phyloP scores from a whole-genome alignment of 2,113 vertebrate genomes.

The Merops nubicus region DNA sequence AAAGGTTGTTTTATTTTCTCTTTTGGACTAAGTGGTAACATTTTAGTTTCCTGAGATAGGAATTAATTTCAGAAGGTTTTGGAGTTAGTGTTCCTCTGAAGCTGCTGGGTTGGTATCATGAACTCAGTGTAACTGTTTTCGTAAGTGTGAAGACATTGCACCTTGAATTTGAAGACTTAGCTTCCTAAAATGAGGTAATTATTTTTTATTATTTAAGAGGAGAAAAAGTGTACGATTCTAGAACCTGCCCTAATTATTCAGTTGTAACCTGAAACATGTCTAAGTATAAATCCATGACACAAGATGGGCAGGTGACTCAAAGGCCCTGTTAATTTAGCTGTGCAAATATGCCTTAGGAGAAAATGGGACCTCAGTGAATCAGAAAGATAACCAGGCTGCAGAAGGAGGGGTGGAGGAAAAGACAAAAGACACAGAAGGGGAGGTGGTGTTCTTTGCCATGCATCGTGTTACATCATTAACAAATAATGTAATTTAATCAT shows the following conservation, averaged over 20 bases:
- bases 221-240: background rate
- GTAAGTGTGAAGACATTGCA: background rate
- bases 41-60: background rate
- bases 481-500: constrained; percentile 54
- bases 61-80: background rate
- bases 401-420: constrained; percentile 50
- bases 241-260: background rate
- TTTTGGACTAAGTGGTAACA: background rate
- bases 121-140: background rate
- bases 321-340: background rate
- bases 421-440: constrained; percentile 65
- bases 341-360: background rate
- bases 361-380: background rate
- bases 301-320: background rate
- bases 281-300: background rate
- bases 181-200: background rate
- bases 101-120: background rate
- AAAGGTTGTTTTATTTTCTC: background rate
- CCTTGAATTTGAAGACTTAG: background rate
- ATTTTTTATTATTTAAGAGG: background rate
- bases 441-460: constrained; percentile 31
- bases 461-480: constrained; percentile 43
- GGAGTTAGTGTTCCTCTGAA: background rate
- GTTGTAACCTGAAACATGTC: background rate
- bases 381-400: constrained; percentile 39